These are phyloP conservation scores for Oscheius sp. DNA, from an alignment of 2,888 invertebrate species.

Conservation along the genomic window DNA sequence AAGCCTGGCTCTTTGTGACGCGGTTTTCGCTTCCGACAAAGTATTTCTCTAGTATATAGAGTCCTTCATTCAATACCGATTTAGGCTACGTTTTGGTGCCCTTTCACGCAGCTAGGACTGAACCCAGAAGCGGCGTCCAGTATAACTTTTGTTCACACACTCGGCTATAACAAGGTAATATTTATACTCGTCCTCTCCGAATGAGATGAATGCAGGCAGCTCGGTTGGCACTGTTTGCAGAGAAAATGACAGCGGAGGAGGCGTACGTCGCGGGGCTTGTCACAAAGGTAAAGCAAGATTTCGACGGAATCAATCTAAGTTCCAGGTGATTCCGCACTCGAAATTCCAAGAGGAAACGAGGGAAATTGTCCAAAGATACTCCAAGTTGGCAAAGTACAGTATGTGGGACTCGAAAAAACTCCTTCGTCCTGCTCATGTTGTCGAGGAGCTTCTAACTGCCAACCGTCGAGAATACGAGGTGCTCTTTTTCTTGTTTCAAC, in stretches of 20 bases:
- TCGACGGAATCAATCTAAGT: not conserved
- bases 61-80: slow-evolving; percentile 76
- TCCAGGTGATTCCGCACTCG: slow-evolving; percentile 45
- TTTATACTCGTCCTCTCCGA: slow-evolving; percentile 21
- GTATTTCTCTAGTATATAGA: slow-evolving; percentile 74
- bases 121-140: slow-evolving; percentile 64
- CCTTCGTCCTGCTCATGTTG: slow-evolving; percentile 40
- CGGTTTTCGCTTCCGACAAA: slow-evolving; percentile 86
- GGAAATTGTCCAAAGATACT: slow-evolving; percentile 42
- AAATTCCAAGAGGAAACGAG: slow-evolving; percentile 43
- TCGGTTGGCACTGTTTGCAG: slow-evolving; percentile 80
- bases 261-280: slow-evolving; percentile 84
- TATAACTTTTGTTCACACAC: slow-evolving; percentile 47
- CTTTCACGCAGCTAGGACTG: slow-evolving; percentile 62
- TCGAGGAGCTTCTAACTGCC: slow-evolving; percentile 43
- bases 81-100: slow-evolving; percentile 62
- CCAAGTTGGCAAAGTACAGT: slow-evolving; percentile 48
- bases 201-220: slow-evolving; percentile 75
- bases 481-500: not conserved
- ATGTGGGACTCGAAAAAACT: slow-evolving; percentile 46
- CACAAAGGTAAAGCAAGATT: slow-evolving; percentile 78
- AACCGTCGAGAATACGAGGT: slow-evolving; percentile 48
- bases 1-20: slow-evolving; percentile 86
- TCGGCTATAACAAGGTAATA: slow-evolving; percentile 82
- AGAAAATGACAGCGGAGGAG: slow-evolving; percentile 84